Percentiles rank a stretch among this genome's conserved stretches.
phyloP scores from a whole-genome alignment of 2,113 vertebrate species.

The Rafetus swinhoei region DNA sequence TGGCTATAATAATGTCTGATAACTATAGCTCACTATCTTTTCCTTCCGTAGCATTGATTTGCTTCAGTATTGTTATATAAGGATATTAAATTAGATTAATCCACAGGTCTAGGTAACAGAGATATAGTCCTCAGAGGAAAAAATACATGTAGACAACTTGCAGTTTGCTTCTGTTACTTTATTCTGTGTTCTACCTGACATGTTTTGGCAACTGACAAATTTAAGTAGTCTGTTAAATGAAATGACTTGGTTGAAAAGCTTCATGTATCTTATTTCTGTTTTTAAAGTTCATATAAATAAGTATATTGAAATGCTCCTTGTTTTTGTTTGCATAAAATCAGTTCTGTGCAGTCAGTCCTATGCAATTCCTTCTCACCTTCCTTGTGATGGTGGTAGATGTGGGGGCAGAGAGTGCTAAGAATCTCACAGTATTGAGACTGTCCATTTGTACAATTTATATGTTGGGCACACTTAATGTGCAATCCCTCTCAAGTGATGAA shows the following conservation, averaged over 20 bases:
- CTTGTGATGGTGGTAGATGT: no score
- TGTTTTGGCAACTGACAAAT: background rate
- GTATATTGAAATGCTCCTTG: no score
- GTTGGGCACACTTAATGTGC: no score
- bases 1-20: background rate
- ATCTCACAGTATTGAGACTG: no score
- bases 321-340: background rate
- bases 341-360: no score
- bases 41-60: background rate
- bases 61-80: background rate
- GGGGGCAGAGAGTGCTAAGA: no score
- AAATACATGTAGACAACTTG: accelerated
- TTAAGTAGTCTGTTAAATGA: background rate
- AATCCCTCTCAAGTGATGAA: no score
- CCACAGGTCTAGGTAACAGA: background rate
- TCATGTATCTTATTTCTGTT: background rate
- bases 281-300: background rate
- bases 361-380: no score
- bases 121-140: background rate
- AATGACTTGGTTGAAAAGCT: background rate
- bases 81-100: slow-evolving; percentile 1
- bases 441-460: no score
- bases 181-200: background rate
- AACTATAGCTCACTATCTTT: accelerated
- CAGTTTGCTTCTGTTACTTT: background rate